Evolutionary conservation across 2,888 invertebrate genomes (phyloP).

Genomic region (Eilema depressum): DNA sequence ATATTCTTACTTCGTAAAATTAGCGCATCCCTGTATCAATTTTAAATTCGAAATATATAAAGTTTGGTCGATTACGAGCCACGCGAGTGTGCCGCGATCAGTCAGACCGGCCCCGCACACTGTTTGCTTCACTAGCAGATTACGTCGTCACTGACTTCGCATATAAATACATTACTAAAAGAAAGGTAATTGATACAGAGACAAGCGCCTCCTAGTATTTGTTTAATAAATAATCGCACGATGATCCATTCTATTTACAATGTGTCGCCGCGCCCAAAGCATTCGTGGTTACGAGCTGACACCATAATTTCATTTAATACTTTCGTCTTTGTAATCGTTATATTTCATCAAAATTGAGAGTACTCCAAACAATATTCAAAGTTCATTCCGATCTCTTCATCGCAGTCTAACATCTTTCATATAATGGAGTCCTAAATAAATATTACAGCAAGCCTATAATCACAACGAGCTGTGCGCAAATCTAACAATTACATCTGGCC

Average conservation of each 20-base stretch:
- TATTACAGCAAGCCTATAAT: neutral
- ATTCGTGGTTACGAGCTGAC: neutral
- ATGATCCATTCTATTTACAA: neutral
- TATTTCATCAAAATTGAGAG: neutral
- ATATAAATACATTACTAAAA: conserved; percentile 2
- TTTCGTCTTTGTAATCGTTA: conserved; percentile 1
- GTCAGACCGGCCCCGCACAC: too few species aligned
- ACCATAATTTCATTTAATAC: neutral
- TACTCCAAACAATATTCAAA: neutral
- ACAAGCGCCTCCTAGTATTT: conserved; percentile 13
- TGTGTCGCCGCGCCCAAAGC: neutral
- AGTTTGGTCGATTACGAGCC: conserved; percentile 9
- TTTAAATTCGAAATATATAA: conserved; percentile 22
- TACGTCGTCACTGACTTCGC: neutral
- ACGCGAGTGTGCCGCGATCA: neutral
- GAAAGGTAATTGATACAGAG: conserved; percentile 26
- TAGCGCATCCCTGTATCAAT: conserved; percentile 42
- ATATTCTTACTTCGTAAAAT: conserved; percentile 22
- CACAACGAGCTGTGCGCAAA: conserved; percentile 4
- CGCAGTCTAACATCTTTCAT: neutral
- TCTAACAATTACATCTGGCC: neutral
- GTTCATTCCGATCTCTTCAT: neutral
- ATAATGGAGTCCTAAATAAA: neutral
- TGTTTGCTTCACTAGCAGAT: neutral
- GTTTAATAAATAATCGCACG: conserved; percentile 16